phyloP scores from a whole-genome alignment of 1,140 invertebrate genomes.

The Euschistus heros region DNA sequence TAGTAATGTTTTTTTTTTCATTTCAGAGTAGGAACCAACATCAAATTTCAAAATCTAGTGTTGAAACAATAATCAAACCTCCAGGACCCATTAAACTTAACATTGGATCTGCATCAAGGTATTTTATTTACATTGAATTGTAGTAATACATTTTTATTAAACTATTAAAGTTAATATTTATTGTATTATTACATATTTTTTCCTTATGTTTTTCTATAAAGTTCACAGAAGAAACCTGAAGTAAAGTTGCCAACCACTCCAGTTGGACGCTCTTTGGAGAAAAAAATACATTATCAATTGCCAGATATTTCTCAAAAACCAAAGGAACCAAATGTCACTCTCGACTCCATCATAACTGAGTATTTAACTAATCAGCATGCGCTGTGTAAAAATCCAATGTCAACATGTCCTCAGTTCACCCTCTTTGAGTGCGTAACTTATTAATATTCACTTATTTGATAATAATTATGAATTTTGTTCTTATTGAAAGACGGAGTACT shows the following conservation, averaged over 20 bases:
- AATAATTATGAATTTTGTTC: too few relatives aligned
- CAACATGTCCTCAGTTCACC: conserved; percentile 83
- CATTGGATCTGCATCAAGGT: background rate
- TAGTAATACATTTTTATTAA: background rate
- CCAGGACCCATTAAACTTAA: conserved; percentile 1
- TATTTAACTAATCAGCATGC: conserved; percentile 92
- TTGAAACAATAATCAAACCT: background rate
- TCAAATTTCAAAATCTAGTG: background rate
- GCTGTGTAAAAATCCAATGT: conserved; percentile 85
- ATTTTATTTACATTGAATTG: background rate
- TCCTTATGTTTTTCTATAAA: background rate
- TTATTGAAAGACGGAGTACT: too few relatives aligned
- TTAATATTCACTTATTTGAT: too few relatives aligned
- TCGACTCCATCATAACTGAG: conserved; percentile 90
- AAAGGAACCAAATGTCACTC: conserved; percentile 47
- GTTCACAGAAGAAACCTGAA: background rate
- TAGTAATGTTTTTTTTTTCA: background rate
- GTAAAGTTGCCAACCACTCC: conserved; percentile 5
- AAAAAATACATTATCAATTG: conserved; percentile 35
- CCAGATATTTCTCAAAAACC: conserved; percentile 25
- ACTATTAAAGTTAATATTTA: background rate
- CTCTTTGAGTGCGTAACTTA: conserved; percentile 55
- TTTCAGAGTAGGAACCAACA: background rate
- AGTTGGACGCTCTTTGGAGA: conserved; percentile 47
- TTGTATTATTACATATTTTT: background rate